Evolutionary conservation across 1,140 invertebrate species (phyloP).

Genomic region (Paraescarpia echinospica): DNA sequence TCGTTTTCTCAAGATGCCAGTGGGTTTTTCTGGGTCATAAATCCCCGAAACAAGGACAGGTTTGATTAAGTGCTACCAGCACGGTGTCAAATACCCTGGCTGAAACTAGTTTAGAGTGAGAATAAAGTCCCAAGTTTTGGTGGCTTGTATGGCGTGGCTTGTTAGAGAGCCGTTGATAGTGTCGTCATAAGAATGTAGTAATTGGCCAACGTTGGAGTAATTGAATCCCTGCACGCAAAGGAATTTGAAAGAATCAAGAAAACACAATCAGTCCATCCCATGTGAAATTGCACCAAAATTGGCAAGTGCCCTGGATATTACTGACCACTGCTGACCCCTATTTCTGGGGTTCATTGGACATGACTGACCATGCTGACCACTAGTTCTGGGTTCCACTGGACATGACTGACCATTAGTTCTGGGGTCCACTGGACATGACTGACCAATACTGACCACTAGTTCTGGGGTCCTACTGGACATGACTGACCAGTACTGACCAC

Average conservation of each 20-base stretch:
- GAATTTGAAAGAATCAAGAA: neutral
- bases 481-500: neutral
- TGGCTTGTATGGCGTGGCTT: neutral
- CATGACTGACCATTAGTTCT: no score
- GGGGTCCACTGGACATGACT: neutral
- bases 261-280: neutral
- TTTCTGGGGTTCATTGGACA: neutral
- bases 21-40: neutral
- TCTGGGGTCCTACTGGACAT: no score
- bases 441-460: no score
- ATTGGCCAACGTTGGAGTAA: neutral
- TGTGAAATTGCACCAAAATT: neutral
- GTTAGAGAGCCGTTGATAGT: neutral
- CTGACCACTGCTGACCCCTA: neutral
- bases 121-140: neutral
- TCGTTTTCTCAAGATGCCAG: neutral
- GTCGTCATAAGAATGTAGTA: neutral
- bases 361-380: neutral
- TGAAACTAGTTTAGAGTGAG: neutral
- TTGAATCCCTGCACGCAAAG: neutral
- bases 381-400: neutral
- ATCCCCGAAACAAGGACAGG: no score
- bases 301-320: neutral
- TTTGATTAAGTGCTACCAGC: no score
- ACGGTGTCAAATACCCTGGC: no score